Evolutionary conservation across 2,797 vertebrate genomes (phyloP).

Genomic region (Tarsius wallacei): DNA sequence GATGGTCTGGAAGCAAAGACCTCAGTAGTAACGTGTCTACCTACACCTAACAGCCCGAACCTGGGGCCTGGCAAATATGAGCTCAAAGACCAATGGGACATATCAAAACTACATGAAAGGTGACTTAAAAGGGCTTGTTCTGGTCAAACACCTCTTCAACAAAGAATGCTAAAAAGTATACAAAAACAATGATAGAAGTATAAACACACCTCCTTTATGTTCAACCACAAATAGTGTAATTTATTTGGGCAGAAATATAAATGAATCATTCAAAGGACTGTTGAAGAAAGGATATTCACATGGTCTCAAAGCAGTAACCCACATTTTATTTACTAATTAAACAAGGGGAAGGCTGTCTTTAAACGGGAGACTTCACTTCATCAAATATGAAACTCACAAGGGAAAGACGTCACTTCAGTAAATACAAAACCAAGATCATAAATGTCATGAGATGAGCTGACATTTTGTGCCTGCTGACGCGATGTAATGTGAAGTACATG

Average conservation of each 20-base stretch:
- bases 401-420: neutral
- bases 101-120: neutral
- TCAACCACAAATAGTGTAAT: neutral
- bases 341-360: neutral
- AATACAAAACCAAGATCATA: neutral
- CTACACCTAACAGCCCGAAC: neutral
- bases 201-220: neutral
- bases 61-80: neutral
- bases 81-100: neutral
- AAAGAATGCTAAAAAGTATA: neutral
- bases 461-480: neutral
- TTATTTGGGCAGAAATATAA: neutral
- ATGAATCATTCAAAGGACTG: neutral
- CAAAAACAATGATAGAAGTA: neutral
- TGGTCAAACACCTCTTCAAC: neutral
- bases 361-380: neutral
- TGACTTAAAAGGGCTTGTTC: fast-evolving
- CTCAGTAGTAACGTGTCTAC: fast-evolving
- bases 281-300: neutral
- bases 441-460: neutral
- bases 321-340: neutral
- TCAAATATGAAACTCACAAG: neutral
- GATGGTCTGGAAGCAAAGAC: neutral
- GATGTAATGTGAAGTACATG: neutral
- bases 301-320: neutral